Percentiles rank a stretch among this genome's conserved stretches.
phyloP scores from a whole-genome alignment of 2,888 invertebrate species.

The Caradrina kadenii region DNA sequence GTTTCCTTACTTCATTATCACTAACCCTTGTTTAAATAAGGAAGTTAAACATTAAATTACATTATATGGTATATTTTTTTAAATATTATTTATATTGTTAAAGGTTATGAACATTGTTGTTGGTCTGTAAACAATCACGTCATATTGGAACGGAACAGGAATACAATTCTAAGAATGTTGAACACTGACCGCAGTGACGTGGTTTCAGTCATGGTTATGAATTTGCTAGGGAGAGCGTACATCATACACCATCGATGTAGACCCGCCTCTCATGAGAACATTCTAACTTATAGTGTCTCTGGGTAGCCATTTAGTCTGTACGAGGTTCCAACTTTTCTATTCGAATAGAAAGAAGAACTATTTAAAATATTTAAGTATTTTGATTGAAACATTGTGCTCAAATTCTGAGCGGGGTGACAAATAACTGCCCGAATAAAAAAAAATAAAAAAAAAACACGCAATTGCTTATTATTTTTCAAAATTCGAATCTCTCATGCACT shows the following conservation, averaged over 20 bases:
- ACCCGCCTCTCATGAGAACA: constrained; percentile 3
- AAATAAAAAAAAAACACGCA: too few species aligned
- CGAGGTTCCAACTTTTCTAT: too few species aligned
- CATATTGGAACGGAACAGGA: background rate
- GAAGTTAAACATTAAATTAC: constrained; percentile 6
- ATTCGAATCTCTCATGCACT: too few species aligned
- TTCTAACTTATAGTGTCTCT: too few species aligned
- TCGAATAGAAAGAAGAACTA: too few species aligned
- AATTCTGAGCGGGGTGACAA: too few species aligned
- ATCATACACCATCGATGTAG: background rate
- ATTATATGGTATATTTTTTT: constrained; percentile 4
- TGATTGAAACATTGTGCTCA: too few species aligned
- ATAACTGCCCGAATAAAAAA: too few species aligned
- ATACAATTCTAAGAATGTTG: constrained; percentile 39
- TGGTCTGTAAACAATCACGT: constrained; percentile 29
- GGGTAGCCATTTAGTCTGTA: too few species aligned
- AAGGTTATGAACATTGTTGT: constrained; percentile 18
- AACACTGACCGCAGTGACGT: constrained; percentile 47
- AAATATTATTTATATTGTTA: constrained; percentile 1
- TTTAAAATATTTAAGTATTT: too few species aligned
- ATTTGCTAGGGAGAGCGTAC: background rate
- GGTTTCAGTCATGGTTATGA: constrained; percentile 34
- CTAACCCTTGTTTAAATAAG: constrained; percentile 7
- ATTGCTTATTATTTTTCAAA: too few species aligned
- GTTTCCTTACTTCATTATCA: constrained; percentile 20